These are phyloP conservation scores for Mormyrus hasselquistii DNA, from an alignment of 2,797 vertebrate species.

Conservation along the genomic window DNA sequence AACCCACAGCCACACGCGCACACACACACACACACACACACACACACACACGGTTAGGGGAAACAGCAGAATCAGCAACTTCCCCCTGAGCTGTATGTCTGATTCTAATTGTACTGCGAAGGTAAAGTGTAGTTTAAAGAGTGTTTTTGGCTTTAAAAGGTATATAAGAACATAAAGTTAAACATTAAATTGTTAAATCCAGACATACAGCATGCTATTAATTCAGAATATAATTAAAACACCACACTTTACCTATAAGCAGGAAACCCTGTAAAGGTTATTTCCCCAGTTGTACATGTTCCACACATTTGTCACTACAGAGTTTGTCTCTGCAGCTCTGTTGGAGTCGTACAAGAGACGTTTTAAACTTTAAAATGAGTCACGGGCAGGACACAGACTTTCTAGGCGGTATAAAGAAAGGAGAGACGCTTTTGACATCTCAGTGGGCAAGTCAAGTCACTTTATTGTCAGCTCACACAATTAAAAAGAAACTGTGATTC, in stretches of 20 bases:
- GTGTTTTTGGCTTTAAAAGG: neutral
- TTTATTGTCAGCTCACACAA: neutral
- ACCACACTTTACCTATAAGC: neutral
- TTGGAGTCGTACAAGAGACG: neutral
- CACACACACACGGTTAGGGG: neutral
- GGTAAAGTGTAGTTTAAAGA: neutral
- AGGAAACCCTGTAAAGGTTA: neutral
- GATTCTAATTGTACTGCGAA: neutral
- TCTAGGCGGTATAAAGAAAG: neutral
- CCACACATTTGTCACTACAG: neutral
- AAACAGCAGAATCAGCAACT: neutral
- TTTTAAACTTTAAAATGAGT: slow-evolving; percentile 1
- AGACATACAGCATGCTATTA: neutral
- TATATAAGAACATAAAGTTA: neutral
- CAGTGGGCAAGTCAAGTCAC: neutral
- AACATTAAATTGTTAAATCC: neutral
- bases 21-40: neutral
- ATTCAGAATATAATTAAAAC: neutral
- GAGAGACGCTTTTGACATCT: neutral
- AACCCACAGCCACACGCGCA: neutral
- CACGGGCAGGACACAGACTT: neutral
- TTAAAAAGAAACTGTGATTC: neutral
- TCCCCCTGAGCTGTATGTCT: neutral
- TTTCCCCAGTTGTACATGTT: neutral
- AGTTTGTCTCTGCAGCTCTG: neutral